Conservation (phyloP, 2,113 vertebrate genomes). For the Megalops atlanticus region DNA sequence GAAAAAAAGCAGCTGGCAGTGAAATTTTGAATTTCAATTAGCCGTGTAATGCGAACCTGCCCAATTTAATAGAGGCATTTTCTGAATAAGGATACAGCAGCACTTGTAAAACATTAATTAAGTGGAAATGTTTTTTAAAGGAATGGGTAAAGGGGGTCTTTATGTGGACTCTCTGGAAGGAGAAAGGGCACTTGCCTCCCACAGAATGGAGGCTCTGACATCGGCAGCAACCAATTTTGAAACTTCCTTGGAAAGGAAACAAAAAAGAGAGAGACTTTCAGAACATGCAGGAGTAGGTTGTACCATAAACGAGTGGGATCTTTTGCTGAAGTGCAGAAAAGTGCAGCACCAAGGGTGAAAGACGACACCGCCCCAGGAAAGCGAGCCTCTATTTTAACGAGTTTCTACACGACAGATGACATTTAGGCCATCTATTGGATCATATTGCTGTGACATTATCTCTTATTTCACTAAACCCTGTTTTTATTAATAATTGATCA, state of each 20-base stretch:
- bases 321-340: constrained; percentile 72
- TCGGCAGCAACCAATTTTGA: constrained; percentile 41
- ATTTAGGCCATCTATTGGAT: constrained; percentile 73
- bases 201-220: constrained; percentile 59
- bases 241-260: constrained; percentile 51
- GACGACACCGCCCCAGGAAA: constrained; percentile 65
- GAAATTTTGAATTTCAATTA: constrained; percentile 79
- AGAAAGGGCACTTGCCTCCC: constrained; percentile 59
- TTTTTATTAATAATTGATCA: constrained; percentile 75
- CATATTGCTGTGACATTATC: constrained; percentile 74
- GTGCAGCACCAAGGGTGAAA: constrained; percentile 66
- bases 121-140: constrained; percentile 66
- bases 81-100: constrained; percentile 69
- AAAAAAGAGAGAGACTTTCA: constrained; percentile 47
- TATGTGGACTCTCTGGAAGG: constrained; percentile 55
- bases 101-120: constrained; percentile 79
- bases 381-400: constrained; percentile 72
- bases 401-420: constrained; percentile 80
- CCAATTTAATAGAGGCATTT: constrained; percentile 71
- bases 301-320: constrained; percentile 62
- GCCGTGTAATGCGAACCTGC: constrained; percentile 73
- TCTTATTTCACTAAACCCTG: constrained; percentile 73
- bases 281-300: constrained; percentile 58
- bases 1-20: constrained; percentile 63
- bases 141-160: constrained; percentile 67